phyloP scores from a whole-genome alignment of 2,797 vertebrate genomes.

The Sandelia bainsii region DNA sequence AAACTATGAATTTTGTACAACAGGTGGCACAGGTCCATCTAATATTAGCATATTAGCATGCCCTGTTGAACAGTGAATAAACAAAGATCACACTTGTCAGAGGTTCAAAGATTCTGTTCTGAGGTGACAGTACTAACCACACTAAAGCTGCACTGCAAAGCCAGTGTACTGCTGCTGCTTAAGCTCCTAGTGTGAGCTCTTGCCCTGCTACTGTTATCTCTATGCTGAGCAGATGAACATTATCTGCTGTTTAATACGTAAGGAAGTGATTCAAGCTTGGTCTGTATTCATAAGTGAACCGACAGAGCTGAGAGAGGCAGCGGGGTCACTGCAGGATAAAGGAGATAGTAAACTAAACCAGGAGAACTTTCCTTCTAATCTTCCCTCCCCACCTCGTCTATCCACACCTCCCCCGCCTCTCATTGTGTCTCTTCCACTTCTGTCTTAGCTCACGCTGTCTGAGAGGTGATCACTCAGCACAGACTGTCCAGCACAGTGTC shows the following conservation, averaged over 20 bases:
- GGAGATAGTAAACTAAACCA: conserved; percentile 60
- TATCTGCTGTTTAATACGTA: conserved; percentile 59
- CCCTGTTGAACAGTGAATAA: too few relatives aligned
- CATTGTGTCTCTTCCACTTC: not conserved
- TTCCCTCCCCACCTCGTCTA: conserved; percentile 14
- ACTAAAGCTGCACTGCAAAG: not conserved
- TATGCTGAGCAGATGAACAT: conserved; percentile 45
- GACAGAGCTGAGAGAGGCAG: conserved; percentile 40
- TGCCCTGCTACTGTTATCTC: conserved; percentile 39
- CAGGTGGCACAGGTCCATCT: too few relatives aligned
- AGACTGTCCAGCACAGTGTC: not conserved
- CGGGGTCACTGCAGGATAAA: conserved; percentile 53
- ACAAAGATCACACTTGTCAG: not conserved
- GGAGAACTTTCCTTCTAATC: conserved; percentile 47
- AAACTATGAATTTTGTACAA: too few relatives aligned
- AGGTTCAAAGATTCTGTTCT: not conserved
- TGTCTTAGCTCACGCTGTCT: not conserved
- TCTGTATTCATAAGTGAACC: conserved; percentile 62
- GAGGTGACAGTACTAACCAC: conserved; percentile 1
- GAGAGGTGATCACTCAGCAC: not conserved
- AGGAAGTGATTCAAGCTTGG: conserved; percentile 61
- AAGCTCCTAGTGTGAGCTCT: conserved; percentile 23
- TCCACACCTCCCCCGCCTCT: conserved; percentile 7
- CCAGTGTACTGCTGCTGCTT: not conserved
- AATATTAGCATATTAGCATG: too few relatives aligned